Base-by-base conservation (phyloP, 2,888 invertebrate genomes). In the Sarcophaga subvicina region DNA sequence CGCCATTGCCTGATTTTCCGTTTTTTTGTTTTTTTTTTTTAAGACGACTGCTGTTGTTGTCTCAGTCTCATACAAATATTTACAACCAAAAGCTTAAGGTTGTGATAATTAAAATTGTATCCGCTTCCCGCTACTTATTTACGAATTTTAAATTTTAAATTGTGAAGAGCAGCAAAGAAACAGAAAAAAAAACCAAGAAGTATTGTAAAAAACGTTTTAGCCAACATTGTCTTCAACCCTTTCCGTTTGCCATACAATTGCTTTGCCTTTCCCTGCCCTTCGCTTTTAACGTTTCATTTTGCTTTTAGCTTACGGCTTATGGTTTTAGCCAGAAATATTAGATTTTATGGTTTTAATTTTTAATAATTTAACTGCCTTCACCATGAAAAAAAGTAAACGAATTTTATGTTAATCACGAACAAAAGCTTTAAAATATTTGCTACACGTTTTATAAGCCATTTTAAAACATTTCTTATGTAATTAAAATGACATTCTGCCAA, bases 81-180 rank as follows among this genome's bases (percentile, higher is more conserved):
- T 92, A 92, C 91, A 91, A 91, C 91, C 92, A 89, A 91, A 91
- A 92, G 91, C 92, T 92, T 91, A 92, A 91, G 92, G 92, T 92
- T 91, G 92, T 91, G 91, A 92, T 92, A 92, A 92, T 92, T 92
- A 92, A 92, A 92, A 92, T 92, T 92, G 91, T 92, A 92, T 90
- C 92, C 91, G 90, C 54, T 92, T 91, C 91, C 90, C 90, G 90
- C 90, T 91, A 88, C 90, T 87, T 88, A 88, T 89, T 87, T 83
- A 63, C 62, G 77, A 67, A 71, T 76, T 84, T 79, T 79, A 84
- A 75, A 73, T 59, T 54, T 54, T 2, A 54, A 14, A 54, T 54
- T 54, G 54, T 14, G 17, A 14, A 17, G 54, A 54, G 17, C 14
- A 54, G 17, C 14, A 54, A 49, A 4, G 2, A 11, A 49, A 49